Conservation (phyloP, 2,888 invertebrate species). For the Sinhomidia bicolor region DNA sequence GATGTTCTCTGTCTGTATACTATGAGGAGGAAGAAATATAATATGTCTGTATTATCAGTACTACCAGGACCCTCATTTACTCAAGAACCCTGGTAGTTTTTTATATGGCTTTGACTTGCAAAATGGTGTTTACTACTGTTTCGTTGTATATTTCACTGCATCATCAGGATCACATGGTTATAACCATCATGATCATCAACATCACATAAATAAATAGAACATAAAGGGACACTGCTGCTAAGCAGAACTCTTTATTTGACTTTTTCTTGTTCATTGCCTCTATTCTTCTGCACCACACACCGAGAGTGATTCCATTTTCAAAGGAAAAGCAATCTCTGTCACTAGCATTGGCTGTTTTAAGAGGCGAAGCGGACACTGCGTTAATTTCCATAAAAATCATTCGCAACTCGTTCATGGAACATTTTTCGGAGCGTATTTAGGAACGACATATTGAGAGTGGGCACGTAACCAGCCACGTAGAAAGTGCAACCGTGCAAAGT, state of each 20-base stretch:
- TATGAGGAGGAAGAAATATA: background rate
- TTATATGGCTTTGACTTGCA: background rate
- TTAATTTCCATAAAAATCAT: conserved; percentile 46
- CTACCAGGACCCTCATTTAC: background rate
- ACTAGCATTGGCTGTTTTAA: background rate
- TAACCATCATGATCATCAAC: conserved; percentile 21
- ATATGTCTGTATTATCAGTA: background rate
- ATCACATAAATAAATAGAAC: conserved; percentile 44
- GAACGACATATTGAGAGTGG: background rate
- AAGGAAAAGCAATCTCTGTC: background rate
- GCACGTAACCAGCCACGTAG: background rate
- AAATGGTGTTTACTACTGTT: conserved; percentile 25
- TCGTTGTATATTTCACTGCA: conserved; percentile 8
- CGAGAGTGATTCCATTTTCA: background rate
- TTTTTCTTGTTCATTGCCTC: background rate
- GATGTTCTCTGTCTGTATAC: background rate
- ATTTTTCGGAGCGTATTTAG: background rate
- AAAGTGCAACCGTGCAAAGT: background rate
- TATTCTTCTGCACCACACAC: background rate
- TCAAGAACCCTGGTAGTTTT: conserved; percentile 22
- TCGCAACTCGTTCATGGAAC: background rate
- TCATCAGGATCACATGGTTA: background rate
- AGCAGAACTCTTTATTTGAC: background rate
- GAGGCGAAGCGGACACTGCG: conserved; percentile 9
- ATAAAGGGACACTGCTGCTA: conserved; percentile 8